A percentile compares a stretch with the other conserved stretches of the same genome.
Conservation (phyloP, 2,797 vertebrate genomes). For the Enteromius argenteus region DNA sequence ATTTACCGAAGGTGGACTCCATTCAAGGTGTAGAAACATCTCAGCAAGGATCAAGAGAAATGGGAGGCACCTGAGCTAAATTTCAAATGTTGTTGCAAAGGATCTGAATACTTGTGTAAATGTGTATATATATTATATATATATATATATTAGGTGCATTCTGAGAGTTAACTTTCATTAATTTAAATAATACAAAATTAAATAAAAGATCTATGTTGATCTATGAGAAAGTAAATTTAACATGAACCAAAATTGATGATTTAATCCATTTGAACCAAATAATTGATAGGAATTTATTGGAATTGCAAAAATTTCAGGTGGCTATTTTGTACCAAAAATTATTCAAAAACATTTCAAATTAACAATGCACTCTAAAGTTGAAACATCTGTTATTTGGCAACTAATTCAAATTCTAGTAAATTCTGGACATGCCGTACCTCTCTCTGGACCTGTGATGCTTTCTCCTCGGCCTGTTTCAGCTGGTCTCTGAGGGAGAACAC, state of each 20-base stretch:
- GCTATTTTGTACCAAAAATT: neutral
- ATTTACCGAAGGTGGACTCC: too few species aligned
- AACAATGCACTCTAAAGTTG: neutral
- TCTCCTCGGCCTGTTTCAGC: constrained; percentile 74
- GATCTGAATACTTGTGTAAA: too few species aligned
- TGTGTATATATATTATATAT: neutral
- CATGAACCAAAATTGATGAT: neutral
- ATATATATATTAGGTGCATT: neutral
- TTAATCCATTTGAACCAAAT: neutral
- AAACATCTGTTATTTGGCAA: neutral
- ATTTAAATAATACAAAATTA: too few species aligned
- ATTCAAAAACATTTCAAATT: neutral
- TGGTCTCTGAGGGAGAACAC: constrained; percentile 70
- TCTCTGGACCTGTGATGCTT: constrained; percentile 70
- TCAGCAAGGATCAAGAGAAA: too few species aligned
- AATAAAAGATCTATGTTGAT: too few species aligned
- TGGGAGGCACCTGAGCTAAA: too few species aligned
- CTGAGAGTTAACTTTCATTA: too few species aligned
- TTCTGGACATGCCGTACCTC: constrained; percentile 64
- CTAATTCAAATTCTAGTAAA: neutral
- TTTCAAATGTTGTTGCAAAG: too few species aligned
- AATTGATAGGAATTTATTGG: neutral
- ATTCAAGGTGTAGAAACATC: too few species aligned
- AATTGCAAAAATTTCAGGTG: neutral
- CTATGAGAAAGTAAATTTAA: neutral